Conservation (phyloP, 37 sponge, comb jelly and placozoan species). For the Beroe ovata region DNA sequence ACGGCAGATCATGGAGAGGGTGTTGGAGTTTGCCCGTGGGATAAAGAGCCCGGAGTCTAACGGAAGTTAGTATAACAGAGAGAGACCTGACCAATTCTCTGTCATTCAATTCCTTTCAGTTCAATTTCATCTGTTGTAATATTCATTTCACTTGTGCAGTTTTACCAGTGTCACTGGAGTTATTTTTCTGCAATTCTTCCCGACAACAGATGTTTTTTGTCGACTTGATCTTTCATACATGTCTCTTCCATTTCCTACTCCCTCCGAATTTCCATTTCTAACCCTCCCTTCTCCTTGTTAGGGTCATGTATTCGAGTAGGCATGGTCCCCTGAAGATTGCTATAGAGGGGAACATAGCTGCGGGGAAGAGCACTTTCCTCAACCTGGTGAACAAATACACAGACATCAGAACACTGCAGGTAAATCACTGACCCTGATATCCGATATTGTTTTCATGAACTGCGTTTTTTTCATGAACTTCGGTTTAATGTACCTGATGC, state of each 20-base stretch:
- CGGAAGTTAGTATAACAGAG: neutral
- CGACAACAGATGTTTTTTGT: too few species aligned
- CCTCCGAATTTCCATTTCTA: too few species aligned
- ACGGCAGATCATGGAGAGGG: neutral
- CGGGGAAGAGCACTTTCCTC: conserved; percentile 56
- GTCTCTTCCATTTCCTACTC: too few species aligned
- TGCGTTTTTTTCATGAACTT: too few species aligned
- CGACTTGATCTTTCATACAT: too few species aligned
- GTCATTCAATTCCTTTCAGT: too few species aligned
- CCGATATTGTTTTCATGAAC: too few species aligned
- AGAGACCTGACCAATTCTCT: too few species aligned
- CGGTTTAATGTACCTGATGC: too few species aligned
- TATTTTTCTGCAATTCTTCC: neutral
- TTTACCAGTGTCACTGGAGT: neutral
- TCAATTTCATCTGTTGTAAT: neutral
- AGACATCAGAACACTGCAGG: conserved; percentile 59
- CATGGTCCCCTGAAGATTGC: conserved; percentile 33
- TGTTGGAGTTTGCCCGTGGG: neutral
- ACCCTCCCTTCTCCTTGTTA: too few species aligned
- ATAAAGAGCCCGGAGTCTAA: neutral
- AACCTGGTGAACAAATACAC: conserved; percentile 41
- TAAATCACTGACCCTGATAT: too few species aligned
- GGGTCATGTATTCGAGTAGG: conserved; percentile 23
- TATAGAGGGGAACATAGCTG: conserved; percentile 54
- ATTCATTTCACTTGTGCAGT: neutral